A percentile compares a stretch with the other conserved stretches of the same genome.
phyloP scores from a whole-genome alignment of 2,888 invertebrate species.

The Netelia fuscicornis region DNA sequence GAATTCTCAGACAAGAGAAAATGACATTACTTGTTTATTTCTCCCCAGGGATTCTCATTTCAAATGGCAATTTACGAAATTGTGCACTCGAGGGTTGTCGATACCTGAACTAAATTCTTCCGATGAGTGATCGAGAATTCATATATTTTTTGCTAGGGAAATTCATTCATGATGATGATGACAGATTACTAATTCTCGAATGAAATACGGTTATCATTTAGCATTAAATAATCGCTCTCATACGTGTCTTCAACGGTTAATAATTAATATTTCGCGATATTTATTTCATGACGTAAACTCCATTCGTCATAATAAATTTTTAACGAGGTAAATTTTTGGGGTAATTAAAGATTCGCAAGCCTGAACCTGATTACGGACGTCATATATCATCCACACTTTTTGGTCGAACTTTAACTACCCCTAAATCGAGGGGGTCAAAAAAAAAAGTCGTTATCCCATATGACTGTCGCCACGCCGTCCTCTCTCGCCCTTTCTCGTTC shows the following conservation, averaged over 20 bases:
- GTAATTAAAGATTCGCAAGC: conserved; percentile 17
- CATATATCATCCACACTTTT: background rate
- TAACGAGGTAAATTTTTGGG: background rate
- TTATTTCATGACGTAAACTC: background rate
- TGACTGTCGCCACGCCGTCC: conserved; percentile 1
- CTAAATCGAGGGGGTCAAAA: conserved; percentile 25
- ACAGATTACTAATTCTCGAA: conserved; percentile 9
- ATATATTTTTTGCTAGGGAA: background rate
- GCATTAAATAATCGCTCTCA: background rate
- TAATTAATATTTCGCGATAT: background rate
- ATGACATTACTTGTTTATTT: background rate
- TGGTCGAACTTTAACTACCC: conserved; percentile 1
- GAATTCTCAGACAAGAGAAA: background rate
- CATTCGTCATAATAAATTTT: background rate
- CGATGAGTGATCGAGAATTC: background rate
- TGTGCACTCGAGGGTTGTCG: background rate
- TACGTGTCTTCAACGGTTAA: background rate
- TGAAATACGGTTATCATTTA: background rate
- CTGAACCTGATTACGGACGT: background rate
- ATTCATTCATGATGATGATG: conserved; percentile 26
- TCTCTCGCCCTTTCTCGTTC: conserved; percentile 11
- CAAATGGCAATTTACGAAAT: background rate
- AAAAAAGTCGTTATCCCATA: conserved; percentile 14
- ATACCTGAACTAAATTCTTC: background rate
- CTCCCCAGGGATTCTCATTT: background rate